phyloP scores from a whole-genome alignment of 2,888 invertebrate species.

The Parnassius glacialis region DNA sequence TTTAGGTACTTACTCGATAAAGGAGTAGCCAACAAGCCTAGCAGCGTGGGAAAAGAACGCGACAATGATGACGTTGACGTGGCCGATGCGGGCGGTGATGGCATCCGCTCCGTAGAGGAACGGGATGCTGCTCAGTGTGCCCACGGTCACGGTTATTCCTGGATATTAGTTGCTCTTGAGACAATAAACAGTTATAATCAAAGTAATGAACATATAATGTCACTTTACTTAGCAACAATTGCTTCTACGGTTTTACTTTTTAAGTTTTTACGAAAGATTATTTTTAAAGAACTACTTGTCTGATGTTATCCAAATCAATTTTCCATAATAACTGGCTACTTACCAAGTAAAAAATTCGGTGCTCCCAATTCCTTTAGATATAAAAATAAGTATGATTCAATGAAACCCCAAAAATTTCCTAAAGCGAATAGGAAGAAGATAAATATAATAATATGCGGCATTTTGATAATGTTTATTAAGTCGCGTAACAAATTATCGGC shows the following conservation, averaged over 20 bases:
- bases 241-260: background rate
- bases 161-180: constrained; percentile 40
- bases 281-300: too few species aligned
- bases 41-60: constrained; percentile 93
- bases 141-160: constrained; percentile 92
- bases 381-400: constrained; percentile 93
- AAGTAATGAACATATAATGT: constrained; percentile 27
- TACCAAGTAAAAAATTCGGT: constrained; percentile 90
- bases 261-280: background rate
- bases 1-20: constrained; percentile 86
- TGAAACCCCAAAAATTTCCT: constrained; percentile 94
- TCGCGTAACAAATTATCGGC: constrained; percentile 89
- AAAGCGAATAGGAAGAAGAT: constrained; percentile 90
- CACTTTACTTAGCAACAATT: constrained; percentile 17
- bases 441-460: constrained; percentile 90
- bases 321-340: constrained; percentile 35
- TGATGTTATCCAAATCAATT: too few species aligned
- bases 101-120: constrained; percentile 91
- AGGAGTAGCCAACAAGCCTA: constrained; percentile 90
- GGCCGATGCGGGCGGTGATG: constrained; percentile 90
- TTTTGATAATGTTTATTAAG: constrained; percentile 86
- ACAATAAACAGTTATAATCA: constrained; percentile 28
- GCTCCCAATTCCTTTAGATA: constrained; percentile 92
- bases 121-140: constrained; percentile 90
- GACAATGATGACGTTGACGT: constrained; percentile 90